Evolutionary conservation across 2,888 invertebrate species (phyloP), one percentile per base, ranked within the genome.

Genomic region (Cerceris ruficornis): DNA sequence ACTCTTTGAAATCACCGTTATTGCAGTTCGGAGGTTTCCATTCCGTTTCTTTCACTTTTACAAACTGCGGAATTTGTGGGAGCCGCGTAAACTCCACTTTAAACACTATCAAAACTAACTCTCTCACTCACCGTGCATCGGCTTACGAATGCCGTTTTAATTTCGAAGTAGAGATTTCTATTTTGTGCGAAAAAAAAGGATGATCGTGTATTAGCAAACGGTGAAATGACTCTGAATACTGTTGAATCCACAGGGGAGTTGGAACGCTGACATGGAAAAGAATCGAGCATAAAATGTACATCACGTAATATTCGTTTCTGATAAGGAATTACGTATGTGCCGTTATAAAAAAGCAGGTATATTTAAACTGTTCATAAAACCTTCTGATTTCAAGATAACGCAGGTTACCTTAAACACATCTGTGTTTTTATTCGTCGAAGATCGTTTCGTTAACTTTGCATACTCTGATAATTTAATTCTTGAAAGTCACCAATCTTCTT

Each of bases 271-370:
- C 13, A 17, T 49, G n/a, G 67, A 43, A 55, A 17, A 58, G 54
- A 70, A 57, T 54, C 52, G 68, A 75, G 66, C 52, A 50, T 52
- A 39, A 76, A 76, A 74, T 69, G 57, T 50, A 28, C 69, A 55
- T 13, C 43, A 11, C 76, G 49, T 52, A 66, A 69, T 79, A 79
- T 79, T 79, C 69, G 52, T 61, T 52, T 61, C 54, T 59, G 55
- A 72, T 59, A 62, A 76, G 66, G 66, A 71, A 46, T 72, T 69
- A 65, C 65, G 58, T 42, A 60, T 71, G 72, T 76, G 28, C 28
- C 4, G 28, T 28, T 28, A 28, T 28, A 28, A 28, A 28, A 28
- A 28, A 4, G 4, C 28, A 28, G 28, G 28, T 28, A 28, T 28
- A 28, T 28, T 28, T 28, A 28, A 28, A 28, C 28, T 28, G 28